Evolutionary conservation across 2,797 vertebrate genomes (phyloP).

Genomic region (Bradypodion ventrale): DNA sequence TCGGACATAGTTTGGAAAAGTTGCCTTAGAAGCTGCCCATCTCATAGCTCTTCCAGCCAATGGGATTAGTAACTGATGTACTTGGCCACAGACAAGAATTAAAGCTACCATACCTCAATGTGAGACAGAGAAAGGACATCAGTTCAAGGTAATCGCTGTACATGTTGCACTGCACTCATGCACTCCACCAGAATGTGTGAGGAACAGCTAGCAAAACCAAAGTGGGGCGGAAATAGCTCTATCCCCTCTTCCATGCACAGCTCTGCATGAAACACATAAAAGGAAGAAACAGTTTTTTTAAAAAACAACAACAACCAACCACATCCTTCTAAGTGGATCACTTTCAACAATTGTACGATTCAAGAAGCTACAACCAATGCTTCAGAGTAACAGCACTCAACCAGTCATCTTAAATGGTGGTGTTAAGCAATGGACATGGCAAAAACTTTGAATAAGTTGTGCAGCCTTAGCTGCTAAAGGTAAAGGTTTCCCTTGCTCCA

Average conservation of each 20-base stretch:
- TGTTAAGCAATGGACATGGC: neutral
- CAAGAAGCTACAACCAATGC: too few relatives aligned
- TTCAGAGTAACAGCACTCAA: neutral
- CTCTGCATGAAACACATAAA: neutral
- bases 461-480: neutral
- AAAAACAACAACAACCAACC: neutral
- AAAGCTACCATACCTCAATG: too few relatives aligned
- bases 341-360: neutral
- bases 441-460: neutral
- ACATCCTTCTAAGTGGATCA: neutral
- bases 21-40: too few relatives aligned
- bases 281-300: neutral
- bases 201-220: neutral
- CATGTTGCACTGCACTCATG: neutral
- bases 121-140: neutral
- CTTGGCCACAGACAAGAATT: neutral
- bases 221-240: neutral
- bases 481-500: too few relatives aligned
- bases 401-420: neutral
- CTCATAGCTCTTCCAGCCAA: neutral
- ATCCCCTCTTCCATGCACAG: neutral
- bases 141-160: neutral
- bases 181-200: neutral
- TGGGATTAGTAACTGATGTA: neutral
- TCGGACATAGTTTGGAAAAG: too few relatives aligned